A percentile compares a stretch with the other conserved stretches of the same genome.
Conservation (phyloP, 2,888 invertebrate genomes). For the Lochmaea capreae region DNA sequence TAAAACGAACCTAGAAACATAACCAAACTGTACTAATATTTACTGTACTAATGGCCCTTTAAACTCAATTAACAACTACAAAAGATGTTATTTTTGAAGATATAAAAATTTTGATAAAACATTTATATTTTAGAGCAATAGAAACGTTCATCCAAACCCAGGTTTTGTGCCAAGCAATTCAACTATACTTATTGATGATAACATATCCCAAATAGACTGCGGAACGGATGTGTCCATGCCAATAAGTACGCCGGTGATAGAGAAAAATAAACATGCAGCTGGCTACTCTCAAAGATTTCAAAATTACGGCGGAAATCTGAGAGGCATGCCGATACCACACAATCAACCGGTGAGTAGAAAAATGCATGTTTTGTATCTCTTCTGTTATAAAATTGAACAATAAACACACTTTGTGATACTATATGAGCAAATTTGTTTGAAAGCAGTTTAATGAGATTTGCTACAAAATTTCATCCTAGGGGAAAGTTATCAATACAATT, state of each 20-base stretch:
- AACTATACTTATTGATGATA: background rate
- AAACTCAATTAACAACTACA: too few species aligned
- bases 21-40: too few species aligned
- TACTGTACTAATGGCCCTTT: too few species aligned
- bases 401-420: too few species aligned
- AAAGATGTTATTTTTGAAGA: too few species aligned
- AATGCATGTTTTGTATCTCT: background rate
- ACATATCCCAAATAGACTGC: background rate
- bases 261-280: background rate
- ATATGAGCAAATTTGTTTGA: too few species aligned
- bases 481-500: too few species aligned
- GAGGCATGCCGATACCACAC: background rate
- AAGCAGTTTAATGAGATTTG: too few species aligned
- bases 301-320: conserved; percentile 5
- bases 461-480: too few species aligned
- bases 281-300: conserved; percentile 20
- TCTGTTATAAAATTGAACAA: background rate
- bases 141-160: background rate
- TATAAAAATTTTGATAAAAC: background rate
- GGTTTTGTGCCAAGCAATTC: background rate
- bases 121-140: background rate
- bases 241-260: background rate
- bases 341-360: conserved; percentile 22
- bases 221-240: background rate
- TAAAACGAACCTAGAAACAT: too few species aligned